These are phyloP conservation scores for Agrochola lota DNA, from an alignment of 2,888 invertebrate species.

Conservation along the genomic window DNA sequence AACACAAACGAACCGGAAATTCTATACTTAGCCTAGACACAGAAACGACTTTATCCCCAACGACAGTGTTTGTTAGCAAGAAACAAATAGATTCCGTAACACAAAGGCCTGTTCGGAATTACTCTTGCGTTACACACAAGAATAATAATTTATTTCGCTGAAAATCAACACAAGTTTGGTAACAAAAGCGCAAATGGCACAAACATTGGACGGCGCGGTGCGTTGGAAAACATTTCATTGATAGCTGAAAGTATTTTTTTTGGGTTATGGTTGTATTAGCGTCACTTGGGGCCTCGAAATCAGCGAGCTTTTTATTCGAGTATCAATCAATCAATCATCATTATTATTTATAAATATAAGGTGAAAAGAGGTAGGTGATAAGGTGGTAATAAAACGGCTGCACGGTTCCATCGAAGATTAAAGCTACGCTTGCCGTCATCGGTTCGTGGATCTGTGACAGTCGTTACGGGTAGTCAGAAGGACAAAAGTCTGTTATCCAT, in stretches of 20 bases:
- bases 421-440: too few relatives aligned
- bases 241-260: slow-evolving; percentile 33
- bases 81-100: slow-evolving; percentile 51
- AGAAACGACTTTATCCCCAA: slow-evolving; percentile 15
- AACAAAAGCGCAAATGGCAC: slow-evolving; percentile 35
- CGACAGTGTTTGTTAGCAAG: slow-evolving; percentile 28
- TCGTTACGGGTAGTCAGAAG: too few relatives aligned
- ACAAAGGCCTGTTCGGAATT: slow-evolving; percentile 51
- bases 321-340: neutral
- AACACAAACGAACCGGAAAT: slow-evolving; percentile 43
- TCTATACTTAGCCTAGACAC: slow-evolving; percentile 26
- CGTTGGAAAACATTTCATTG: slow-evolving; percentile 41
- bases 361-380: neutral
- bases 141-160: slow-evolving; percentile 57
- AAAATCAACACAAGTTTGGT: slow-evolving; percentile 52
- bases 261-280: slow-evolving; percentile 23
- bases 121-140: slow-evolving; percentile 47
- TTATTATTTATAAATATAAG: neutral
- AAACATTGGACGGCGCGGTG: slow-evolving; percentile 8
- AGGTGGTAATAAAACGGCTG: too few relatives aligned
- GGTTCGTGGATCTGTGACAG: too few relatives aligned
- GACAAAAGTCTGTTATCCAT: too few relatives aligned
- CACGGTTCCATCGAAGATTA: too few relatives aligned
- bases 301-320: neutral
- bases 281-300: neutral